These are phyloP conservation scores for Pica pica DNA, from an alignment of 2,113 vertebrate genomes.

Conservation along the genomic window DNA sequence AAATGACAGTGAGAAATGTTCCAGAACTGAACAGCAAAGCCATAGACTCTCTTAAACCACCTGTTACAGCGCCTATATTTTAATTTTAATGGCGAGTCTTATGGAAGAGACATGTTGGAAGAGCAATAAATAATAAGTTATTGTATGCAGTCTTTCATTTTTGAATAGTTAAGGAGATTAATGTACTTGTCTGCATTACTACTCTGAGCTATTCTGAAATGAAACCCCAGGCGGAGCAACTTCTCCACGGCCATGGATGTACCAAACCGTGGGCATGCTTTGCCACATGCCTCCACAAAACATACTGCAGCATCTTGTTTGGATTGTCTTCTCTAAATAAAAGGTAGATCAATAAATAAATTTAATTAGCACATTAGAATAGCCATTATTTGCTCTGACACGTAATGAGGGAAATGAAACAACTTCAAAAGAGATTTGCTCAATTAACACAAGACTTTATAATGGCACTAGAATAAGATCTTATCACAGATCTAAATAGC, in stretches of 20 bases:
- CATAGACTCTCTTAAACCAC: conserved; percentile 52
- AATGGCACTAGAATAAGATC: neutral
- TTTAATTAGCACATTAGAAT: conserved; percentile 46
- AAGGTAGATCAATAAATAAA: conserved; percentile 49
- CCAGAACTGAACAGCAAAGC: conserved; percentile 2
- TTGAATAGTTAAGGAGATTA: conserved; percentile 71
- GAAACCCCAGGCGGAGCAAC: conserved; percentile 24
- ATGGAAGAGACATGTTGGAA: conserved; percentile 44
- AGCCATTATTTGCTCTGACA: conserved; percentile 7
- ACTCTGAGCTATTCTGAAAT: conserved; percentile 32
- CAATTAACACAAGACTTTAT: conserved; percentile 42
- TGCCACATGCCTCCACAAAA: neutral
- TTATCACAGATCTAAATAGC: conserved; percentile 5
- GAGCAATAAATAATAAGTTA: conserved; percentile 68
- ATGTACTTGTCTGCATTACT: conserved; percentile 59
- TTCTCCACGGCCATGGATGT: neutral
- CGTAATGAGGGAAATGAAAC: neutral
- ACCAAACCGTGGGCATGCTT: neutral
- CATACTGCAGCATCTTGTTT: neutral
- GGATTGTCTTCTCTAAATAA: conserved; percentile 25
- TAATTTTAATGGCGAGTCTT: conserved; percentile 62
- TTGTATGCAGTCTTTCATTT: conserved; percentile 63
- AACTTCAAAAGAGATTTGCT: conserved; percentile 25
- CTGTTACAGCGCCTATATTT: conserved; percentile 49
- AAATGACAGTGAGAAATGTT: conserved; percentile 38